A percentile compares a stretch with the other conserved stretches of the same genome.
Conservation (phyloP, 64 coral and sea anemone genomes). For the Dendronephthya gigantea region DNA sequence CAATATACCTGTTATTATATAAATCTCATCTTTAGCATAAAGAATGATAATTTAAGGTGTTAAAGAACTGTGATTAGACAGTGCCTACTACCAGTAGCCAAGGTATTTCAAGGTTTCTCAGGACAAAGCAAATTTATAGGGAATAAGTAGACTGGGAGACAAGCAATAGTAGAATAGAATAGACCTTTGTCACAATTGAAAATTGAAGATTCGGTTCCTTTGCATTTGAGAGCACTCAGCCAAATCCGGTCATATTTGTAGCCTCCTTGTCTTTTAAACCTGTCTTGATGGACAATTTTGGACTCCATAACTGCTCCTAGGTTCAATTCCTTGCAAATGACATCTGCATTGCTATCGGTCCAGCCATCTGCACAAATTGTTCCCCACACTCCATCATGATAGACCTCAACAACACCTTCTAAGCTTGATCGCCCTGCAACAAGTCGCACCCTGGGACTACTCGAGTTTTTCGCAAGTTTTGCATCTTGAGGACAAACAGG, state of each 20-base stretch:
- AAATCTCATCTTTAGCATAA: too few relatives aligned
- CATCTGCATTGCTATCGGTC: neutral
- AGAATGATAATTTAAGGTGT: too few relatives aligned
- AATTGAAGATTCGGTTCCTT: neutral
- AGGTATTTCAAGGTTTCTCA: too few relatives aligned
- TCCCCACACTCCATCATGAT: slow-evolving; percentile 1
- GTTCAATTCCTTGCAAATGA: neutral
- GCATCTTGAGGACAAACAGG: neutral
- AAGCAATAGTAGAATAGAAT: too few relatives aligned
- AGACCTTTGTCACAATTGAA: neutral
- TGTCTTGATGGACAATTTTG: neutral
- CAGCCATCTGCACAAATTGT: neutral
- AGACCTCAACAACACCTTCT: neutral
- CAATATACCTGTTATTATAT: too few relatives aligned
- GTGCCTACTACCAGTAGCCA: too few relatives aligned
- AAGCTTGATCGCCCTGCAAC: neutral
- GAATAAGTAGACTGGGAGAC: too few relatives aligned
- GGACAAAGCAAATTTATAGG: too few relatives aligned
- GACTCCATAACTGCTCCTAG: neutral
- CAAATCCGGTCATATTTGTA: neutral
- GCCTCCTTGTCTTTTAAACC: neutral
- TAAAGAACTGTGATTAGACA: too few relatives aligned
- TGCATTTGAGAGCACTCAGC: neutral
- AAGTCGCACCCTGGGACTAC: neutral
- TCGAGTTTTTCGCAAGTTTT: neutral